phyloP scores from a whole-genome alignment of 2,113 vertebrate species.

The Anolis carolinensis region DNA sequence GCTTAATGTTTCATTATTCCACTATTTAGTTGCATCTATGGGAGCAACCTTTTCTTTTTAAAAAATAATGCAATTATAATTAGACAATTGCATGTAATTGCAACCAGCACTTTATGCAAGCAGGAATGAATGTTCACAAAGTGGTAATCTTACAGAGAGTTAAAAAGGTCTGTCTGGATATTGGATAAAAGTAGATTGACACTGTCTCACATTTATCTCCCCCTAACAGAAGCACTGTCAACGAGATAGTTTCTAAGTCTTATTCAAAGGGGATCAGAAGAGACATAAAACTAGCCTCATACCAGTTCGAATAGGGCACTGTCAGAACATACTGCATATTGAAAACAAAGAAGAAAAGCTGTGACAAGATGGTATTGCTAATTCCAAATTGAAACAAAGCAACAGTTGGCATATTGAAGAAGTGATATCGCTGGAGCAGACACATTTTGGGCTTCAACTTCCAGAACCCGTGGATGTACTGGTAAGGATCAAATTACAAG shows the following conservation, averaged over 20 bases:
- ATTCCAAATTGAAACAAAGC: not conserved
- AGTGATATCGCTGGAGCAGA: not conserved
- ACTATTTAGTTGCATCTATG: slow-evolving; percentile 7
- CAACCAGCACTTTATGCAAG: slow-evolving; percentile 22
- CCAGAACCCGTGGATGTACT: too few species aligned
- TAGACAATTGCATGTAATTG: slow-evolving; percentile 32
- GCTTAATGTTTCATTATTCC: slow-evolving; percentile 19
- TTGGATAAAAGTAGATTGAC: not conserved
- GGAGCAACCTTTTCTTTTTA: slow-evolving; percentile 10
- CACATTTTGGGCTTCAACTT: too few species aligned
- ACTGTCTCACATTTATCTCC: not conserved
- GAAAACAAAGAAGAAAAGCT: not conserved
- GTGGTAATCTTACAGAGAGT: not conserved
- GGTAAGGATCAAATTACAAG: too few species aligned
- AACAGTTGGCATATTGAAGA: not conserved
- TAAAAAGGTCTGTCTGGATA: not conserved
- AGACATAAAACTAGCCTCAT: not conserved
- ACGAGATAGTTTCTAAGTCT: not conserved
- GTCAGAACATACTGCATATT: not conserved
- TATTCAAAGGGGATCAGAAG: not conserved
- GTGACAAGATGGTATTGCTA: not conserved
- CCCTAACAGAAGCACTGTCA: not conserved
- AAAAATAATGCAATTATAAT: slow-evolving; percentile 14
- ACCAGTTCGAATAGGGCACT: not conserved
- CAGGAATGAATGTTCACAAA: slow-evolving; percentile 18